Evolutionary conservation across 2,888 invertebrate genomes (phyloP).

Genomic region (Aspidiotus destructor): DNA sequence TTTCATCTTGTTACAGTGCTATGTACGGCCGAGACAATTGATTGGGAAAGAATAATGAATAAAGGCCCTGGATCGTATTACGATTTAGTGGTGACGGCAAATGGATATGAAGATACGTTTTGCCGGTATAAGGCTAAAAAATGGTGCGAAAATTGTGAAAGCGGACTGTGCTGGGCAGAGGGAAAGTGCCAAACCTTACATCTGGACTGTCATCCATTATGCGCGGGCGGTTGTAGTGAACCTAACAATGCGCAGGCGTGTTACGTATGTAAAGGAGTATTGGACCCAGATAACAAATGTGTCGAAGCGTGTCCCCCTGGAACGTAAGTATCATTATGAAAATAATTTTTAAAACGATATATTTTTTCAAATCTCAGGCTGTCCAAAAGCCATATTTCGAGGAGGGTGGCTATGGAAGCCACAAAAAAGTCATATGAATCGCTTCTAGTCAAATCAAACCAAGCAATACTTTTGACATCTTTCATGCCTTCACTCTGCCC

Average conservation of each 20-base stretch:
- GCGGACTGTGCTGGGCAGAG: slow-evolving; percentile 23
- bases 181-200: slow-evolving; percentile 38
- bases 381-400: too few relatives aligned
- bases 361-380: too few relatives aligned
- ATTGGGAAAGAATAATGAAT: slow-evolving; percentile 53
- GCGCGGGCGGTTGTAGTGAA: slow-evolving; percentile 34
- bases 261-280: slow-evolving; percentile 36
- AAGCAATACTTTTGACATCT: too few relatives aligned
- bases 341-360: neutral
- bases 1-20: slow-evolving; percentile 44
- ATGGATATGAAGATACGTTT: slow-evolving; percentile 13
- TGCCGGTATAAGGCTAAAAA: neutral
- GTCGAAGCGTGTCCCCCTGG: slow-evolving; percentile 52
- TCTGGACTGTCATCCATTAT: slow-evolving; percentile 38
- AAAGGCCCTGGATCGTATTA: slow-evolving; percentile 30
- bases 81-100: slow-evolving; percentile 24
- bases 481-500: too few relatives aligned
- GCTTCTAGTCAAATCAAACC: too few relatives aligned
- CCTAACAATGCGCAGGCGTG: slow-evolving; percentile 36
- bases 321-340: slow-evolving; percentile 49
- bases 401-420: too few relatives aligned
- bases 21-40: slow-evolving; percentile 62
- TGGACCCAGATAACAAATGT: slow-evolving; percentile 35
- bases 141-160: slow-evolving; percentile 29
- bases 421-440: too few relatives aligned